A percentile compares a stretch with the other conserved stretches of the same genome.
Evolutionary conservation across 2,113 vertebrate species (phyloP).

Genomic region (Campylorhamphus procurvoides): DNA sequence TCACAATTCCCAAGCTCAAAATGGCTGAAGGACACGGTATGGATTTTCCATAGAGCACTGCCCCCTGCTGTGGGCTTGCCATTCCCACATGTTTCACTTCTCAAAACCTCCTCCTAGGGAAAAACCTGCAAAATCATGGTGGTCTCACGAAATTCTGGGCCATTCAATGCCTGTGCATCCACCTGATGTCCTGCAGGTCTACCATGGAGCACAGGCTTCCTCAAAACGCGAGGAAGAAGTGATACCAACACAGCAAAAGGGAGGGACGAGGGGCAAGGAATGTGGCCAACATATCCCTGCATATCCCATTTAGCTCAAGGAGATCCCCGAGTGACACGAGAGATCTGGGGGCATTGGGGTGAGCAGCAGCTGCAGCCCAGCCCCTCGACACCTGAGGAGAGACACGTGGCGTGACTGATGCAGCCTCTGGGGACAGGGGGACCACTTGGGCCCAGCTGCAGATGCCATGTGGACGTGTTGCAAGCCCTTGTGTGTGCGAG

Average conservation of each 20-base stretch:
- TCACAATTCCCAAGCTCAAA: background rate
- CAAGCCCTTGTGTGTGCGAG: background rate
- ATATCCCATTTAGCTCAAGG: background rate
- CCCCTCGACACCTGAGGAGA: background rate
- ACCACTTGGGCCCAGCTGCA: background rate
- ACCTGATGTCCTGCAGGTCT: accelerated
- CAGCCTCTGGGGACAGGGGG: background rate
- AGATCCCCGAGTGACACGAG: slow-evolving; percentile 11
- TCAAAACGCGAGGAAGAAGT: background rate
- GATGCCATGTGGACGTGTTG: too few relatives aligned
- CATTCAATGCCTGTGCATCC: accelerated
- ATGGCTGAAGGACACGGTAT: background rate
- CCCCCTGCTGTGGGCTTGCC: slow-evolving; percentile 48
- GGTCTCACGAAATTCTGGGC: background rate
- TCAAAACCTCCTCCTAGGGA: background rate
- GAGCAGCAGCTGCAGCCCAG: slow-evolving; percentile 50
- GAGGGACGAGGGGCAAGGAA: background rate
- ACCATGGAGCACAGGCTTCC: background rate
- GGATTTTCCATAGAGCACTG: slow-evolving; percentile 62
- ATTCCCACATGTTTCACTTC: background rate
- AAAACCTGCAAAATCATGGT: background rate
- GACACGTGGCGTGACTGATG: background rate
- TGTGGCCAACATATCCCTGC: background rate
- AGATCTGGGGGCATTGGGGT: background rate
- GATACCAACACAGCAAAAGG: background rate